Evolutionary conservation across 2,113 vertebrate species (phyloP).

Genomic region (Hucho hucho): DNA sequence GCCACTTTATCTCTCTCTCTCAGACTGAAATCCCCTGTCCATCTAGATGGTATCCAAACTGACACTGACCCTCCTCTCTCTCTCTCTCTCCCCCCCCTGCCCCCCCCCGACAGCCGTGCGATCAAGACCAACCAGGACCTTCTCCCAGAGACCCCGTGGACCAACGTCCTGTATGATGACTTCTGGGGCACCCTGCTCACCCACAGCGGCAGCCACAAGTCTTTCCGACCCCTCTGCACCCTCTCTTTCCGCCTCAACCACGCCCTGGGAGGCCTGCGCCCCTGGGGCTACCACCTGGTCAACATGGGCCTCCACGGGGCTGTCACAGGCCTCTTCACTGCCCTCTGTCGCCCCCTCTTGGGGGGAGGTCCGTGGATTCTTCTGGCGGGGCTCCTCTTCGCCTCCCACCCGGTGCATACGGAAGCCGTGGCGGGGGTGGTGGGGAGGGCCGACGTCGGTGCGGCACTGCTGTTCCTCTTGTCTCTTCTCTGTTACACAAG

Average conservation of each 20-base stretch:
- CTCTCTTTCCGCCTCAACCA: conserved; percentile 95
- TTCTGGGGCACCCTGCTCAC: conserved; percentile 97
- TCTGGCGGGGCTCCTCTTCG: conserved; percentile 89
- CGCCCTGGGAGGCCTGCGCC: conserved; percentile 83
- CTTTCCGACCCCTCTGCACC: conserved; percentile 93
- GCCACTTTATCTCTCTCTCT: background rate
- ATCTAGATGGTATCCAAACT: background rate
- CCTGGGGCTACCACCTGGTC: conserved; percentile 91
- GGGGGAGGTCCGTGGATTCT: conserved; percentile 87
- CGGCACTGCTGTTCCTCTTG: conserved; percentile 89
- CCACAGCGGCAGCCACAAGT: conserved; percentile 98
- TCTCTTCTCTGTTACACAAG: conserved; percentile 87
- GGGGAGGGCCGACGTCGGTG: conserved; percentile 90
- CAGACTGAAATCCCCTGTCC: background rate
- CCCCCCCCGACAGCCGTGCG: conserved; percentile 83
- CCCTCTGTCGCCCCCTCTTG: conserved; percentile 84
- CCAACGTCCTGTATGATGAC: conserved; percentile 92
- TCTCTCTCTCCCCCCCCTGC: conserved; percentile 22
- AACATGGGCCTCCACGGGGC: conserved; percentile 86
- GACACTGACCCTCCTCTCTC: background rate
- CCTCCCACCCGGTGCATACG: conserved; percentile 91
- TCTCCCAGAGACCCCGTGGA: conserved; percentile 92
- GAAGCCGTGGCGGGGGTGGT: conserved; percentile 93
- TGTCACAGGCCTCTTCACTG: conserved; percentile 89
- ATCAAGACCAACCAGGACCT: conserved; percentile 99